Conservation (phyloP, 1,140 invertebrate species). For the Sipha flava region DNA sequence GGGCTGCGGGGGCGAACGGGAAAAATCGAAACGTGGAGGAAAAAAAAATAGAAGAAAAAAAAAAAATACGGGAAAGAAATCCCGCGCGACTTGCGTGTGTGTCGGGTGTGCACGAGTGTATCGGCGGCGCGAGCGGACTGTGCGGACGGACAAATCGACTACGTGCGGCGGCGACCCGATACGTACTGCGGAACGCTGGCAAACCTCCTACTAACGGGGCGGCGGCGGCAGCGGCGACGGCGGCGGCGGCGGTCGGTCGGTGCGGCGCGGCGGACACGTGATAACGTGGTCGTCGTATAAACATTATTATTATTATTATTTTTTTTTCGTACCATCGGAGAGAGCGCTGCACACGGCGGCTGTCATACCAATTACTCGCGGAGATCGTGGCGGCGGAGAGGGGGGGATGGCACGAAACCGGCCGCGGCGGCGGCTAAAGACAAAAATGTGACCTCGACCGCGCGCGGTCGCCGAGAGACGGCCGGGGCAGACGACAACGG, state of each 20-base stretch:
- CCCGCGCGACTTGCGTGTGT: too few species aligned
- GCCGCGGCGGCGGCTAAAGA: neutral
- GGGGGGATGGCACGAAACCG: neutral
- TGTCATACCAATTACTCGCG: too few species aligned
- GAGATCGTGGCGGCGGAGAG: neutral
- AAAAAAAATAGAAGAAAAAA: too few species aligned
- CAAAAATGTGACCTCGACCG: constrained; percentile 25
- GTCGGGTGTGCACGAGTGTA: too few species aligned
- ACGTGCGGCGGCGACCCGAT: neutral
- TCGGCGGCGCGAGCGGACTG: too few species aligned
- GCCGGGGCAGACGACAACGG: too few species aligned
- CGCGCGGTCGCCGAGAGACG: neutral
- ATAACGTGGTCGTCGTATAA: neutral
- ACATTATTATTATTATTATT: neutral
- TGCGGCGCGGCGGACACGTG: constrained; percentile 4
- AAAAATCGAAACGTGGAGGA: too few species aligned
- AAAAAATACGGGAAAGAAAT: neutral
- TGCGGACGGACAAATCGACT: neutral
- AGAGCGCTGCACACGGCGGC: constrained; percentile 19
- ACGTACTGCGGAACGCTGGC: neutral
- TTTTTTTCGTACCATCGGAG: neutral
- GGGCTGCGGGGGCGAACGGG: too few species aligned
- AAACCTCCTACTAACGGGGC: too few species aligned
- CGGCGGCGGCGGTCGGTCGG: neutral
- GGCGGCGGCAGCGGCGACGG: neutral